Evolutionary conservation across 64 coral and sea anemone genomes (phyloP).

Genomic region (Anthopleura sola): DNA sequence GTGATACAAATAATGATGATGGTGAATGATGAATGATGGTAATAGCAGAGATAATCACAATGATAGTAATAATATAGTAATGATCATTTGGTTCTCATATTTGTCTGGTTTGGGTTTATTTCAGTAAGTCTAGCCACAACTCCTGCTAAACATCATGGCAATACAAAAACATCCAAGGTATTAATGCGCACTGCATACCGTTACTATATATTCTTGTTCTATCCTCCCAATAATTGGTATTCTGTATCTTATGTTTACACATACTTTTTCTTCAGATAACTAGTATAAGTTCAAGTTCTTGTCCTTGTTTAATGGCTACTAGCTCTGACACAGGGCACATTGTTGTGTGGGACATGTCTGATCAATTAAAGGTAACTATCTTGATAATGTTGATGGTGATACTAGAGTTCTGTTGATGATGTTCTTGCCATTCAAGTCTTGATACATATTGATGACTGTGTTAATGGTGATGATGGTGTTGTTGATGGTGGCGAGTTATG

Average conservation of each 20-base stretch:
- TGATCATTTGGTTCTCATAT: neutral
- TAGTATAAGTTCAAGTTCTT: conserved; percentile 68
- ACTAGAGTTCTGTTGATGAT: neutral
- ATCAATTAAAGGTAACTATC: conserved; percentile 68
- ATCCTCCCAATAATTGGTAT: neutral
- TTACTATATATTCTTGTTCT: neutral
- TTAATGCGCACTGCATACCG: too few relatives aligned
- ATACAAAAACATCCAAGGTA: neutral
- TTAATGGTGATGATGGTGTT: too few relatives aligned
- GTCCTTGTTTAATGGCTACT: conserved; percentile 75
- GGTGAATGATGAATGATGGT: neutral
- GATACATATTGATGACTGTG: too few relatives aligned
- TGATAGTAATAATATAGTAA: neutral
- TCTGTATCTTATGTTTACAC: neutral
- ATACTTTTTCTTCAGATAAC: conserved; percentile 53
- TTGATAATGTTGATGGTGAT: neutral
- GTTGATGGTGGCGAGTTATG: too few relatives aligned
- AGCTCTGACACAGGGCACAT: conserved; percentile 69
- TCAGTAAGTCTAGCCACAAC: conserved; percentile 32
- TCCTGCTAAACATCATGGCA: conserved; percentile 22
- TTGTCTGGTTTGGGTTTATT: neutral
- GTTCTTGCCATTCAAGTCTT: neutral
- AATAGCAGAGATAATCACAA: neutral
- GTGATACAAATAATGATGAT: too few relatives aligned
- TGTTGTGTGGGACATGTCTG: conserved; percentile 86